phyloP scores from a whole-genome alignment of 2,888 invertebrate genomes.

The Prostheceraeus crozeri region DNA sequence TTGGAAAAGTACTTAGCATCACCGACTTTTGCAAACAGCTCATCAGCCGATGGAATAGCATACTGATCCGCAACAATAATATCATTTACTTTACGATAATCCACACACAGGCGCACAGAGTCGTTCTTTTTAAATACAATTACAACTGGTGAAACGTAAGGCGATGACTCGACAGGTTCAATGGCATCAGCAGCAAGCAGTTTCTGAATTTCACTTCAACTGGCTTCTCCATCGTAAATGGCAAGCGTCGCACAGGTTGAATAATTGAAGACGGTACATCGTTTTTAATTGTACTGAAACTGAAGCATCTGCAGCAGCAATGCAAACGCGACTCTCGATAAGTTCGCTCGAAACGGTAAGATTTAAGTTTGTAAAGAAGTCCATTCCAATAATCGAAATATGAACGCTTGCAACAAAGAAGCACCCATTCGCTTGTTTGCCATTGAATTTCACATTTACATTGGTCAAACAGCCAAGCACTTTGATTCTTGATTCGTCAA shows the following conservation, averaged over 20 bases:
- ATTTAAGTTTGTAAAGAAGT: too few species aligned
- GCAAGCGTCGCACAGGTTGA: slow-evolving; percentile 5
- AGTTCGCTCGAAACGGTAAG: too few species aligned
- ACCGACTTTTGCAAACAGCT: background rate
- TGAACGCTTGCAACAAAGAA: too few species aligned
- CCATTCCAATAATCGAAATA: too few species aligned
- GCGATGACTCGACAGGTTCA: slow-evolving; percentile 1
- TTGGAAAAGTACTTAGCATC: background rate
- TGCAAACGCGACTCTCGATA: too few species aligned
- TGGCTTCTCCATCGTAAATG: slow-evolving; percentile 5
- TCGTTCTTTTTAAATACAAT: slow-evolving; percentile 10
- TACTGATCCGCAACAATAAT: background rate
- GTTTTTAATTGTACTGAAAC: too few species aligned
- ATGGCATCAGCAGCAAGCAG: slow-evolving; percentile 9
- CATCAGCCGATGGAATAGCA: background rate
- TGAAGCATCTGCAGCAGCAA: too few species aligned
- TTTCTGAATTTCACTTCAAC: slow-evolving; percentile 1
- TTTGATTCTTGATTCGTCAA: too few species aligned
- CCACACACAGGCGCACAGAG: slow-evolving; percentile 23
- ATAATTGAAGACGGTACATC: background rate
- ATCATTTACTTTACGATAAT: slow-evolving; percentile 16
- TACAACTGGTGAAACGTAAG: slow-evolving; percentile 7
- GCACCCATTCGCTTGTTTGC: too few species aligned
- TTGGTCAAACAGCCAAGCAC: too few species aligned
- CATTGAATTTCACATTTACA: too few species aligned